Evolutionary conservation across 2,797 vertebrate genomes (phyloP), one percentile per base, ranked within the genome.

Genomic region (Dryobates pubescens): DNA sequence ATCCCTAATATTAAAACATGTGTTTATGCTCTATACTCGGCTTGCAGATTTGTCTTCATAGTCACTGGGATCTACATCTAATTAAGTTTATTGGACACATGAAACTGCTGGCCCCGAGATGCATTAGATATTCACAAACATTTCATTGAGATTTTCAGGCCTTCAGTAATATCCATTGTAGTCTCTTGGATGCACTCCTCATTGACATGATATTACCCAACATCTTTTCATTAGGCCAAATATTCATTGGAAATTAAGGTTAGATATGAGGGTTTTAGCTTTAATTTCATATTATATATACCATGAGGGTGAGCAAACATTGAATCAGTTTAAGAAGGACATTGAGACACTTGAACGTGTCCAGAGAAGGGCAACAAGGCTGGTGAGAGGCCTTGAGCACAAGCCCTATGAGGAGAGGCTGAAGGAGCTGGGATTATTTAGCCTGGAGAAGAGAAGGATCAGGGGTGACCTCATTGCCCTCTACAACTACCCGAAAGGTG

Each of bases 211-310:
- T 49, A 15, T 65, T 81, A 56, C 29, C 29, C 43, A 65, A 62
- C 6, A 20, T 2, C 29, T 58, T 45, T 9, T n/a, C 12, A 47
- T 71, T 75, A 72, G 26, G 41, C 4, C 11, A 10, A 57, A 71
- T 68, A 81, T 27, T 74, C 30, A 36, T 2, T 6, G 43, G 26
- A 74, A 86, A 51, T 65, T 64, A 68, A 26, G 17, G 8, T 43
- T 30, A n/a, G 9, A 29, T 26, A 30, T 4, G 82, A 87, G 1
- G 0, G 17, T 6, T 10, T 57, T 49, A 23, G 4, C 0, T 17
- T 78, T 45, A 14, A 7, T 64, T 72, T 56, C 56, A 8, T 41
- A 49, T 80, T 26, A 15, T 11, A 3, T 15, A 0, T 47, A 30
- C 7, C 6, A 6, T 9, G 6, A 30, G 7, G 5, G 4, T 57